Base-by-base conservation (phyloP, 2,113 vertebrate genomes). In the Ornithorhynchus anatinus region DNA sequence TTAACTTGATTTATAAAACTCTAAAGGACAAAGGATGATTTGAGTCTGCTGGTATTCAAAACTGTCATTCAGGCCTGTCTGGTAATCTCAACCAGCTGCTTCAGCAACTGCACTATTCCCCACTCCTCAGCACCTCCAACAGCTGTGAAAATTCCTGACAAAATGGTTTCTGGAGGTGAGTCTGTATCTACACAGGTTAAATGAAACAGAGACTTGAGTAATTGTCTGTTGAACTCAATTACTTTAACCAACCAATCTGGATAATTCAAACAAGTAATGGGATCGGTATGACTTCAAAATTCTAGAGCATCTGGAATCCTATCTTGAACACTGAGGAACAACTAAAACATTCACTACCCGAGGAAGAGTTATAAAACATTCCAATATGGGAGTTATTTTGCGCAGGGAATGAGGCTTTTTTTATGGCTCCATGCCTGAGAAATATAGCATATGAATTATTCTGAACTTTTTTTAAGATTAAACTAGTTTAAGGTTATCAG, bases 401-500 rank as follows among this genome's bases (percentile, higher is more conserved):
- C n/a, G n/a, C n/a, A n/a, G n/a, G n/a, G n/a, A n/a, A n/a, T n/a
- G n/a, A n/a, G n/a, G n/a, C n/a, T n/a, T n/a, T n/a, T n/a, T n/a
- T n/a, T n/a, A n/a, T n/a, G n/a, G n/a, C n/a, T n/a, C n/a, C n/a
- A n/a, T n/a, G n/a, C n/a, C n/a, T n/a, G n/a, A n/a, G n/a, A n/a
- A n/a, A n/a, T n/a, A n/a, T 29, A 50, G 17, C 22, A 31, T 45
- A 20, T 22, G 37, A 50, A 53, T 43, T 50, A 45, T 52, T 58
- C 58, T n/a, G 9, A 31, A 62, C 72, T 65, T 37, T 15, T 15
- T 47, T 65, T 54, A 70, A n/a, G 40, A 13, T 64, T 58, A 74
- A 61, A 58, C 16, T 12, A 70, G 72, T 69, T 32, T 23, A 51
- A 72, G 7, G 14, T 20, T 72, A 87, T 61, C 75, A 67, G 54